phyloP scores from a whole-genome alignment of 2,797 vertebrate species.

The Yasuhikotakia modesta region DNA sequence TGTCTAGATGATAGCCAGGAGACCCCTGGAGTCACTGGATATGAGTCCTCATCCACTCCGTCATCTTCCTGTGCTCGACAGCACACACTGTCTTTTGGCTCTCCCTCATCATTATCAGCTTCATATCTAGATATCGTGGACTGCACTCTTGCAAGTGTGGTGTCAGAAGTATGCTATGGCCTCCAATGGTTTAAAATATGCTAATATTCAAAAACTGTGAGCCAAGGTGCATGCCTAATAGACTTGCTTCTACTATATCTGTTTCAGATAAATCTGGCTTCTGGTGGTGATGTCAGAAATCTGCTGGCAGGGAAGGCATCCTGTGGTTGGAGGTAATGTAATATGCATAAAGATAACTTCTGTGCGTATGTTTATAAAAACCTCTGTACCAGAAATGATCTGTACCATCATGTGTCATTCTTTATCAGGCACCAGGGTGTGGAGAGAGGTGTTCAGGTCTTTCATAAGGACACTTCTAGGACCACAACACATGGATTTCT shows the following conservation, averaged over 20 bases:
- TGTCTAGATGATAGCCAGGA: conserved; percentile 71
- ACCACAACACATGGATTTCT: conserved; percentile 88
- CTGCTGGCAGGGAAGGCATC: conserved; percentile 79
- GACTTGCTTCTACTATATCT: conserved; percentile 25
- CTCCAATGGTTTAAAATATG: background rate
- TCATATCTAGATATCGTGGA: conserved; percentile 88
- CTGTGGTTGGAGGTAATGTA: conserved; percentile 88
- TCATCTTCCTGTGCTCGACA: conserved; percentile 66
- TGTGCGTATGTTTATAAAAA: background rate
- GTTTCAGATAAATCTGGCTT: conserved; percentile 87
- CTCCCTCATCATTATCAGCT: conserved; percentile 73
- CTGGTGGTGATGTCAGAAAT: conserved; percentile 83
- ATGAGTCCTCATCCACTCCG: conserved; percentile 68
- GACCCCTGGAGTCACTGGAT: conserved; percentile 44
- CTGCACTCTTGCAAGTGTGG: conserved; percentile 78
- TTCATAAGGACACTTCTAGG: conserved; percentile 85
- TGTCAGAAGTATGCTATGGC: conserved; percentile 78
- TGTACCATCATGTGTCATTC: background rate
- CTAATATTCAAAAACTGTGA: too few species aligned
- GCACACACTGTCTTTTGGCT: conserved; percentile 76
- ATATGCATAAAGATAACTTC: background rate
- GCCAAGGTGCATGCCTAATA: conserved; percentile 19
- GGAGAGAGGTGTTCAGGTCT: conserved; percentile 86
- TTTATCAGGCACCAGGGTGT: conserved; percentile 85
- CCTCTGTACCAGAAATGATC: background rate